phyloP scores from a whole-genome alignment of 2,888 invertebrate genomes.

The Philereme vetulata region DNA sequence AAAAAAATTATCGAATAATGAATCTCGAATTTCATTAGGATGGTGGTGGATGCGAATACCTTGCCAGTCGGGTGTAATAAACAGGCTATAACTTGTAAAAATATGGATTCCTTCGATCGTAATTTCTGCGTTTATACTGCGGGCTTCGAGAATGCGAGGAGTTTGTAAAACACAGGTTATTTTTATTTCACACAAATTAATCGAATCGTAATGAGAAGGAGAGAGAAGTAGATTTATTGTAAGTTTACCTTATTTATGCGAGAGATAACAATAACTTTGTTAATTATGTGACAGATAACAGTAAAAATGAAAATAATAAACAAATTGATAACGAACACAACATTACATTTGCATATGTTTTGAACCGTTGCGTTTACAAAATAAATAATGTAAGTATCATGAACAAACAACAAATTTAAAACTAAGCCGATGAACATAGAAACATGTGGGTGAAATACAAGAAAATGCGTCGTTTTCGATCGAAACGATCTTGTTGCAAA shows the following conservation, averaged over 20 bases:
- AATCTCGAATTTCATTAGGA: conserved; percentile 62
- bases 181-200: conserved; percentile 28
- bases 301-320: conserved; percentile 8
- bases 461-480: conserved; percentile 38
- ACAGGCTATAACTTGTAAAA: conserved; percentile 52
- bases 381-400: neutral
- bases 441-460: conserved; percentile 1
- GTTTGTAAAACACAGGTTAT: conserved; percentile 35
- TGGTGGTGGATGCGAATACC: conserved; percentile 51
- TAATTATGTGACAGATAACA: conserved; percentile 17
- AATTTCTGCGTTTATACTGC: conserved; percentile 50
- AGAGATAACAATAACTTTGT: conserved; percentile 18
- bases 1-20: conserved; percentile 56
- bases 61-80: conserved; percentile 50
- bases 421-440: too few relatives aligned
- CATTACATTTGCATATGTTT: neutral
- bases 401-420: too few relatives aligned
- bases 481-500: conserved; percentile 62
- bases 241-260: conserved; percentile 15
- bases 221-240: conserved; percentile 23
- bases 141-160: conserved; percentile 36
- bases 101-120: conserved; percentile 52
- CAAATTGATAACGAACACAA: conserved; percentile 8
- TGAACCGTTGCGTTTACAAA: neutral
- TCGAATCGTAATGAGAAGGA: conserved; percentile 27